Evolutionary conservation across 2,113 vertebrate genomes (phyloP), one percentile per base, ranked within the genome.

Genomic region (Lethenteron camtschaticum): DNA sequence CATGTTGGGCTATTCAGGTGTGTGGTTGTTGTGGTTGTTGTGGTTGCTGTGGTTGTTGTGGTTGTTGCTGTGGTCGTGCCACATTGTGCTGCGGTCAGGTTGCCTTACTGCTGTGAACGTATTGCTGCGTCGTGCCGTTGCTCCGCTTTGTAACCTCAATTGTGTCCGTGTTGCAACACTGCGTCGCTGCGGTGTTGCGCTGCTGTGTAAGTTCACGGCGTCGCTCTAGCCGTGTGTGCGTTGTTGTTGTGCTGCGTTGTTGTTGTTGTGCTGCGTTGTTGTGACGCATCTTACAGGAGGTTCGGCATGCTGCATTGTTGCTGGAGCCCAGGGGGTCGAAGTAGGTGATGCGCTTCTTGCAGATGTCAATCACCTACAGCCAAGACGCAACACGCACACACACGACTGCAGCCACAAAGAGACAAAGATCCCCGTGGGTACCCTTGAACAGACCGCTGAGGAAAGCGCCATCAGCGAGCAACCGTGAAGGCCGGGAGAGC

Each of bases 321-420:
- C 78, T 83, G 55, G 89, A 87, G 56, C 92, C 90, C 92, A 96
- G 94, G 16, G 92, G 95, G 73, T 96, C 92, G 0, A 87, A 96
- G 77, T 96, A 96, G 13, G 82, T 82, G 73, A 96, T 78, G 56
- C 73, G 80, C 75, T 89, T 96, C 75, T 88, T 94, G 72, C 92
- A 82, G 71, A 95, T 87, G 80, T 96, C 92, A 68, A 95, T 82
- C 2, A 96, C 90, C 92, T 96, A 72, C n/a, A 0, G 1, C 58
- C 14, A 71, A 18, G 1, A 56, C 9, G 1, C 68, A 69, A 69
- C 13, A 8, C 13, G 24, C 6, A 13, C 13, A 55, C 68, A 8
- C 3, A 12, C 13, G 24, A 2, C 20, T 9, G 10, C n/a, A 20
- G 63, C 9, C n/a, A 66, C 20, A 16, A 10, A 10, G 63, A 66